Conservation (phyloP, 1,140 invertebrate species). For the Popillia japonica region DNA sequence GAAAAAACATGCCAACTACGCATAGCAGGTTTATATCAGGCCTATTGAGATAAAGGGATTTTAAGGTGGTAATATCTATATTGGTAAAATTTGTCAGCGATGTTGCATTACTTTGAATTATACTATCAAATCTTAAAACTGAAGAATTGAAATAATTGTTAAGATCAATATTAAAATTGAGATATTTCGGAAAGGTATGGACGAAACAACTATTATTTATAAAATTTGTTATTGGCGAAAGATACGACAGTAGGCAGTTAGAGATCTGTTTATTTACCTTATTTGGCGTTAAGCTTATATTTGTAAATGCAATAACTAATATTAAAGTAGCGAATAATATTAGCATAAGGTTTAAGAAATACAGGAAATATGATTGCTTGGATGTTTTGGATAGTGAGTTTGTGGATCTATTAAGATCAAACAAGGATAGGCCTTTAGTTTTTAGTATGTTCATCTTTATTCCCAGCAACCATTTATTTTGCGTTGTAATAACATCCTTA, state of each 20-base stretch:
- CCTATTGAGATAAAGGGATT: background rate
- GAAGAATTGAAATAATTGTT: background rate
- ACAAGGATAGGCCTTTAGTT: slow-evolving; percentile 3
- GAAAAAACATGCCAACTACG: background rate
- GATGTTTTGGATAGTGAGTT: background rate
- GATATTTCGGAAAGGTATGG: background rate
- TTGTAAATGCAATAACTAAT: background rate
- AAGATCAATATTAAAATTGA: background rate
- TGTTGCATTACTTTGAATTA: background rate
- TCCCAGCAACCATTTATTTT: slow-evolving; percentile 61
- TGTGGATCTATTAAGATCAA: slow-evolving; percentile 40
- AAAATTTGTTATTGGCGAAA: background rate
- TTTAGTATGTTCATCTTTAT: slow-evolving; percentile 44
- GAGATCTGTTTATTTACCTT: background rate
- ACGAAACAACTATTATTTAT: background rate
- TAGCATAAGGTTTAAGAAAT: background rate
- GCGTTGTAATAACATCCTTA: slow-evolving; percentile 67
- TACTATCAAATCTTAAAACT: background rate
- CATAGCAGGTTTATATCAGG: background rate
- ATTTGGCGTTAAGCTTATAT: background rate
- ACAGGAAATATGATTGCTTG: background rate
- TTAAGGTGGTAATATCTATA: background rate
- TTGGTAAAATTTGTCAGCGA: background rate
- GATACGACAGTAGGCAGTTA: background rate
- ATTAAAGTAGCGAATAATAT: slow-evolving; percentile 14